phyloP scores from a whole-genome alignment of 2,113 vertebrate genomes.

The Atherinomorus stipes region DNA sequence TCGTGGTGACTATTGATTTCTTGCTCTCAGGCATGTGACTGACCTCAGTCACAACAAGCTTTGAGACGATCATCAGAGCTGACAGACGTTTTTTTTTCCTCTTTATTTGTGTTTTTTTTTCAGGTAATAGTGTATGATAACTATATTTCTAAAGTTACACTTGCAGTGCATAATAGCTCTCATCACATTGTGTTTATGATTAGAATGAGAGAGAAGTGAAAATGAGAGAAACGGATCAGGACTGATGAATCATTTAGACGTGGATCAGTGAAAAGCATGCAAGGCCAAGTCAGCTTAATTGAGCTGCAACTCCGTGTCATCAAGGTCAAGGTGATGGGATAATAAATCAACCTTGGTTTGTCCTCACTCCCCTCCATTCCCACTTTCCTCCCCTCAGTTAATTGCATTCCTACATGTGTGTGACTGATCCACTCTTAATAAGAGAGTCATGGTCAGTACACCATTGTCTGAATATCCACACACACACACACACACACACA shows the following conservation, averaged over 20 bases:
- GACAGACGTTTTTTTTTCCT: conserved; percentile 4
- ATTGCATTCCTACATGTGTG: conserved; percentile 75
- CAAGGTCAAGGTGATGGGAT: conserved; percentile 79
- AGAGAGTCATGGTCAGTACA: conserved; percentile 63
- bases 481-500: conserved; percentile 26
- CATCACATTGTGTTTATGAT: conserved; percentile 15
- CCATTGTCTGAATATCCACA: conserved; percentile 26
- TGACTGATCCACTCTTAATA: conserved; percentile 74
- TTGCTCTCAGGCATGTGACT: conserved; percentile 11
- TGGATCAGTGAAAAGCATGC: conserved; percentile 56
- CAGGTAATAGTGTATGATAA: background rate
- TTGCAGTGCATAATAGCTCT: conserved; percentile 6
- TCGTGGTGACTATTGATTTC: conserved; percentile 64
- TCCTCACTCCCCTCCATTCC: conserved; percentile 29
- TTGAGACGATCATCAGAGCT: conserved; percentile 38
- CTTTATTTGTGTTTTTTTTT: background rate
- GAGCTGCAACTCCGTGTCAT: conserved; percentile 74
- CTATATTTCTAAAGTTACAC: conserved; percentile 7
- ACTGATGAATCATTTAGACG: conserved; percentile 60
- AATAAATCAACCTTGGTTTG: conserved; percentile 75
- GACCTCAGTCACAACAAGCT: conserved; percentile 14
- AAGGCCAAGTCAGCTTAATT: conserved; percentile 70
- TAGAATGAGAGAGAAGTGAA: conserved; percentile 15
- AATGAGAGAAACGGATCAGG: conserved; percentile 23
- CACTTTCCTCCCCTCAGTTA: conserved; percentile 48